Conservation (phyloP, 2,797 vertebrate species). For the Capromys pilorides region DNA sequence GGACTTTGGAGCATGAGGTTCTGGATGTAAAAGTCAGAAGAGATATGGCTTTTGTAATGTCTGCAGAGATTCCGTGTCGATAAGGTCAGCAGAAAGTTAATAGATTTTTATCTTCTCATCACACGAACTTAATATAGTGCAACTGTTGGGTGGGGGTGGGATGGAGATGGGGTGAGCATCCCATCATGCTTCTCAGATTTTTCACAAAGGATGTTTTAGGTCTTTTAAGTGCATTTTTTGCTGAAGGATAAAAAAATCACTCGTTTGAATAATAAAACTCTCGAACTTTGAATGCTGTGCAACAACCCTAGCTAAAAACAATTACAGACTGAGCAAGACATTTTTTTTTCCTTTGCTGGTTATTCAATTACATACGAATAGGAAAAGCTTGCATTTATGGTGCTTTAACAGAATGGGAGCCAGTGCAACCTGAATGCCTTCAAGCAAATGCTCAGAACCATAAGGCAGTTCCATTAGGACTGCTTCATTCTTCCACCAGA, state of each 20-base stretch:
- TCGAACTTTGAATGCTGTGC: slow-evolving; percentile 36
- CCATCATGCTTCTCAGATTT: slow-evolving; percentile 74
- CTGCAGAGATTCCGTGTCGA: slow-evolving; percentile 89
- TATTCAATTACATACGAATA: slow-evolving; percentile 65
- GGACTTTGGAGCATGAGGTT: slow-evolving; percentile 86
- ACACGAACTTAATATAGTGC: slow-evolving; percentile 89
- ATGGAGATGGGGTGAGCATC: slow-evolving; percentile 76
- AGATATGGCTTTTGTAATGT: slow-evolving; percentile 90
- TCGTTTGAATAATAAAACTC: slow-evolving; percentile 76
- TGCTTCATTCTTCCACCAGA: slow-evolving; percentile 53
- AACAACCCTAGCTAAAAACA: slow-evolving; percentile 69
- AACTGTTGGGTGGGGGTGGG: slow-evolving; percentile 80
- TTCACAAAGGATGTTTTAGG: slow-evolving; percentile 71
- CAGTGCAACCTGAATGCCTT: slow-evolving; percentile 62
- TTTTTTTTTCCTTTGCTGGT: slow-evolving; percentile 54
- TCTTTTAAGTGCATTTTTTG: slow-evolving; percentile 73
- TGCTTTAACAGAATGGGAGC: slow-evolving; percentile 64
- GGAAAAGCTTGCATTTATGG: slow-evolving; percentile 73
- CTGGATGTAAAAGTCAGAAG: slow-evolving; percentile 91
- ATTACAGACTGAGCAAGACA: slow-evolving; percentile 60
- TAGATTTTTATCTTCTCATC: slow-evolving; percentile 92
- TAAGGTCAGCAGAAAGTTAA: slow-evolving; percentile 91
- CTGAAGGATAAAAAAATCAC: slow-evolving; percentile 34
- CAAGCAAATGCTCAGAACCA: slow-evolving; percentile 69
- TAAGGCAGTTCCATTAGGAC: slow-evolving; percentile 67